Evolutionary conservation across 2,113 vertebrate genomes (phyloP), one percentile per base, ranked within the genome.

Genomic region (Bujurquina vittata): DNA sequence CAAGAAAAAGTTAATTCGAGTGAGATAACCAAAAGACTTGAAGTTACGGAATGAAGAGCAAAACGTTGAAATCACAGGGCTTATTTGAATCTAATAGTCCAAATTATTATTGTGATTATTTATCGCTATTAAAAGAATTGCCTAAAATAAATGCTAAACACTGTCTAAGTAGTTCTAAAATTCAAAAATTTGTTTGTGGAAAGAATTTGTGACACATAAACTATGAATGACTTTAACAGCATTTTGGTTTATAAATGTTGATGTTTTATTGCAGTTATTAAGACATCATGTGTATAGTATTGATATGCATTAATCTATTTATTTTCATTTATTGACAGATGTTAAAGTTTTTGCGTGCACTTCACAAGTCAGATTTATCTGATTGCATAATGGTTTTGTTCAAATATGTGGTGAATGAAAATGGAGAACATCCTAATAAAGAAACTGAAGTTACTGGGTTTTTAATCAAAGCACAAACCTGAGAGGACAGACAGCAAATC

Each of bases 401-500:
- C 65, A 29, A 52, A 31, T 18, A 12, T 69, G 15, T 29, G 17
- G 5, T 29, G 17, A 18, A 69, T 43, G 0, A 52, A 69, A 69
- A 18, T 11, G 1, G 5, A 69, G 65, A 52, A 10, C 23, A 52
- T 31, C 17, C 10, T 49, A 49, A 52, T 52, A 69, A 52, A 8
- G 3, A 46, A 49, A 69, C 40, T 49, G 23, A 69, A 69, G 65
- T 69, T 69, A 49, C 0, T 72, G 5, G 43, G 43, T 49, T 52
- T 52, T 69, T 69, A 49, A 69, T 69, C 65, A 20, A 69, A 26
- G 26, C 65, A 72, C 23, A 72, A 52, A 72, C 26, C 65, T 52
- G 65, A 52, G 23, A 52, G 10, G 63, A 49, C 40, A 49, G 63
- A 69, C 3, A 49, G 17, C 40, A 69, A 69, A 29, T 72, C 65